phyloP scores from a whole-genome alignment of 2,113 vertebrate species.

The Talpa occidentalis region DNA sequence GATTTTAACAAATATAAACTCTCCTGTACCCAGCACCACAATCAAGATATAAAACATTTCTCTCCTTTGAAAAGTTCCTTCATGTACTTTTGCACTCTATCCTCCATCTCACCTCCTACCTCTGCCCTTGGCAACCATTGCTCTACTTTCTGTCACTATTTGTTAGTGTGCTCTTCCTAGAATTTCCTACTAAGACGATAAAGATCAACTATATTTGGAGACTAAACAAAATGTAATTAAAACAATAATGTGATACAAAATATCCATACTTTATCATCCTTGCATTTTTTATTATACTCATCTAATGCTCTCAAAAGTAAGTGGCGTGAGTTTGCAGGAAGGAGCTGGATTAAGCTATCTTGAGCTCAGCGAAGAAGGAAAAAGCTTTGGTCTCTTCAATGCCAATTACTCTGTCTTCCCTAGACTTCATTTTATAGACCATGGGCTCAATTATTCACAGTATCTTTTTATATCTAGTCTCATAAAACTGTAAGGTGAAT shows the following conservation, averaged over 20 bases:
- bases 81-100: background rate
- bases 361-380: conserved; percentile 18
- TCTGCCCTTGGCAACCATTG: background rate
- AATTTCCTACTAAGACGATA: conserved; percentile 13
- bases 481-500: conserved; percentile 78
- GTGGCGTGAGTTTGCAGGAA: background rate
- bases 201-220: conserved; percentile 26
- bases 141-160: background rate
- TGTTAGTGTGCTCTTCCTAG: background rate
- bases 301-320: background rate
- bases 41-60: background rate
- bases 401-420: conserved; percentile 48
- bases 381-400: conserved; percentile 37
- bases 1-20: background rate
- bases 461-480: conserved; percentile 79
- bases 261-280: background rate
- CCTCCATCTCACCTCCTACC: background rate
- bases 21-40: background rate
- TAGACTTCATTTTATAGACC: conserved; percentile 67
- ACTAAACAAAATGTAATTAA: background rate
- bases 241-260: background rate
- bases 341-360: background rate
- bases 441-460: conserved; percentile 70
- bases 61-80: background rate
- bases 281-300: background rate